Conservation (phyloP, 2,797 vertebrate genomes). For the Thunnus albacares region DNA sequence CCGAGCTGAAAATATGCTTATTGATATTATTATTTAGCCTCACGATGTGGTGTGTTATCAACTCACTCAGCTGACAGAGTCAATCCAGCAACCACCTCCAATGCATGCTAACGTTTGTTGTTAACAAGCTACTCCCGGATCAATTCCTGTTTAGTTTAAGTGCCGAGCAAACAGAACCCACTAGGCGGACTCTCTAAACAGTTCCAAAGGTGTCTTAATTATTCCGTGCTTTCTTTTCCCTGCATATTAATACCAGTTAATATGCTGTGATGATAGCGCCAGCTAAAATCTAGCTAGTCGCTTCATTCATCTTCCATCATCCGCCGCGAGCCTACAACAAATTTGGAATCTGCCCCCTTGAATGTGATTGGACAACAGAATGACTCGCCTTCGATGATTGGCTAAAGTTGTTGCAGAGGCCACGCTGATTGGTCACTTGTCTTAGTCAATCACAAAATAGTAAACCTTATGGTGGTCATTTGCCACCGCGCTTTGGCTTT, state of each 20-base stretch:
- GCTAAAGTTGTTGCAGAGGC: neutral
- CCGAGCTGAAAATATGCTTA: neutral
- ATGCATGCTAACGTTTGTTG: slow-evolving; percentile 70
- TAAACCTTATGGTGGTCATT: neutral
- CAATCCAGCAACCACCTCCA: slow-evolving; percentile 14
- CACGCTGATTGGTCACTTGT: slow-evolving; percentile 30
- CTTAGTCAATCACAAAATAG: neutral
- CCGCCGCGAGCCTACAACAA: slow-evolving; percentile 34
- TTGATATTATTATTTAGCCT: slow-evolving; percentile 21
- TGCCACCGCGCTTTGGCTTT: slow-evolving; percentile 7
- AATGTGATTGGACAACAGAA: slow-evolving; percentile 61
- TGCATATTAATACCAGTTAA: neutral
- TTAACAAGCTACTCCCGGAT: slow-evolving; percentile 43
- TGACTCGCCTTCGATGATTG: slow-evolving; percentile 33
- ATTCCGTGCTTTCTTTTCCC: neutral
- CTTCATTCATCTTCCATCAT: slow-evolving; percentile 37
- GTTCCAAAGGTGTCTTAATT: neutral
- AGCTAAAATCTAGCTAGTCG: slow-evolving; percentile 11
- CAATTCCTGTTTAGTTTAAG: neutral
- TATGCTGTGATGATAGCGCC: neutral
- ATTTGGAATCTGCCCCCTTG: neutral
- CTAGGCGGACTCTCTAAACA: no score
- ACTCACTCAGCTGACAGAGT: slow-evolving; percentile 30
- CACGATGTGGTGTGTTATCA: neutral
- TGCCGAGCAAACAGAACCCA: neutral